Evolutionary conservation across 1,140 invertebrate genomes (phyloP), one percentile per base, ranked within the genome.

Genomic region (Sitodiplosis mosellana): DNA sequence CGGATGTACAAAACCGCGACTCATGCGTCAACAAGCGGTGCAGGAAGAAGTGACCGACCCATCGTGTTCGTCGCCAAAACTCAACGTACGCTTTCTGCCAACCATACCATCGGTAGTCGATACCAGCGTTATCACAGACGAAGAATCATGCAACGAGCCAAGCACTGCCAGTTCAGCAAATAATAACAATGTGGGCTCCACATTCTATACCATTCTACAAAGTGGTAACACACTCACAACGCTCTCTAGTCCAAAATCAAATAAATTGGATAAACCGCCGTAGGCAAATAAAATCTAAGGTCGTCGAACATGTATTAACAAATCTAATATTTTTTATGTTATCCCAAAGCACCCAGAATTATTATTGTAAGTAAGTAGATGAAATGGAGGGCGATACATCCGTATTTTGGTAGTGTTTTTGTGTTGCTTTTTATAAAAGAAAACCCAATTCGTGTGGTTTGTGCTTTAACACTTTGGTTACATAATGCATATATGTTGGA

Each of bases 51-150:
- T 60, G 50, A 64, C 65, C 1, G 80, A 82, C 56, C 74, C 78
- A 1, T 77, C 76, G 2, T 67, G 64, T 18, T 78, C 78, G 15
- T 78, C 80, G 0, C 57, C 73, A 36, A 64, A 71, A 66, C 61
- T 76, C 46, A 72, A 75, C 51, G 78, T 83, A 47, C 65, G 80
- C 19, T 77, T 82, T 53, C 64, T 83, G 41, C 76, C 79, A 43
- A 87, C 83, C 8, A 87, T 87, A 61, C 83, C 83, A 4, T 87
- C 84, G 2, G 82, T 83, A 2, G 79, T 82, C 5, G 83, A 87
- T 64, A 80, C 77, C 43, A 84, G 81, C 53, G 73, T 80, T 56
- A 75, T 80, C 53, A 66, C 76, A 58, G 81, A 85, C 38, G 83
- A 81, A 46, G 75, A 76, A 33, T 51, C 44, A 52, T 46, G 52